These are phyloP conservation scores for Idaea straminata DNA, from an alignment of 2,888 invertebrate species.

Conservation along the genomic window DNA sequence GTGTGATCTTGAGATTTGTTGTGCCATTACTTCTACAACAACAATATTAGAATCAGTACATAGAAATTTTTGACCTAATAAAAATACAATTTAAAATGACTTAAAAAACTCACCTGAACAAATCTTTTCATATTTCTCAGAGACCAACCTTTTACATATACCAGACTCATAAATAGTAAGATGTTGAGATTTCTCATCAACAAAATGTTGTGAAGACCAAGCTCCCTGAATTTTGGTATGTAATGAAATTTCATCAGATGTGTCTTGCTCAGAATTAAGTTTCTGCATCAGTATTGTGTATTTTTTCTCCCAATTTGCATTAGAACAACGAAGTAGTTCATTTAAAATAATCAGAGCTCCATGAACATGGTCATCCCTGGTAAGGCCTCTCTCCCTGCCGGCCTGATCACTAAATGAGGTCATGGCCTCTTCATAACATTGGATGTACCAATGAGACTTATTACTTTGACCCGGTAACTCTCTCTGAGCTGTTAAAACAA, in stretches of 20 bases:
- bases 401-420: constrained; percentile 85
- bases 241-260: constrained; percentile 72
- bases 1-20: constrained; percentile 86
- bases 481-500: constrained; percentile 96
- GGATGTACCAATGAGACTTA: constrained; percentile 94
- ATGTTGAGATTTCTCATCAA: constrained; percentile 59
- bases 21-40: constrained; percentile 87
- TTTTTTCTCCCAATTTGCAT: constrained; percentile 91
- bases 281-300: constrained; percentile 87
- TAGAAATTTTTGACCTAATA: not conserved
- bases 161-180: constrained; percentile 86
- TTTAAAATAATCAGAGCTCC: constrained; percentile 95
- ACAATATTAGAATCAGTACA: not conserved
- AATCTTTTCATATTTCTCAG: constrained; percentile 90
- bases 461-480: constrained; percentile 94
- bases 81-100: too few relatives aligned
- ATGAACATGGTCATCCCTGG: constrained; percentile 94
- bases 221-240: constrained; percentile 68
- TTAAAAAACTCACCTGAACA: constrained; percentile 81
- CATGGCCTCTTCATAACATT: constrained; percentile 94
- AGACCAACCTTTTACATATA: constrained; percentile 90
- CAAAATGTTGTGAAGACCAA: constrained; percentile 52
- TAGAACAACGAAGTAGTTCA: constrained; percentile 94
- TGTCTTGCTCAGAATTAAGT: constrained; percentile 69
- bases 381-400: constrained; percentile 82